Evolutionary conservation across 2,113 vertebrate species (phyloP), one percentile per base, ranked within the genome.

Genomic region (Crotalus viridis): DNA sequence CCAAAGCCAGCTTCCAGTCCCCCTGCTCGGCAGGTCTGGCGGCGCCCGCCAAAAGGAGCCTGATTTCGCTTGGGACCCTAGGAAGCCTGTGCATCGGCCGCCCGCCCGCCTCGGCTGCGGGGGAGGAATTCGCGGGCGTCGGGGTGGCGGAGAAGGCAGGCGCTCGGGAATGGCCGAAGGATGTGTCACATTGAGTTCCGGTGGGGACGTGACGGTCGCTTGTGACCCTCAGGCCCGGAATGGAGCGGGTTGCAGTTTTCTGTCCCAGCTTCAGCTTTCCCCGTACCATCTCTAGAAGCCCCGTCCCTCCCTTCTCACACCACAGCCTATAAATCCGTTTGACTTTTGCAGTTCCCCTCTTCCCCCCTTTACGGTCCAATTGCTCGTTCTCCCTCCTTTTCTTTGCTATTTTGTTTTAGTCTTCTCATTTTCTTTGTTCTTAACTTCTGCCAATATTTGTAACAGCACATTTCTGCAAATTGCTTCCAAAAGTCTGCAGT

Each of bases 401-500:
- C 55, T 93, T 46, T 10, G 61, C 91, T 88, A 89, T 92, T 92
- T 92, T 81, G 87, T 92, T 92, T 92, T 52, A 92, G 87, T 43
- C 91, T 90, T 93, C 90, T 93, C 92, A 7, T 87, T 91, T 90
- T 93, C 92, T 93, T 93, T 93, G 93, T 93, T 93, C 93, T 93
- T 85, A 85, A 93, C 90, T 91, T 91, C 85, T 91, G 93, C 90
- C 93, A 91, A 91, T 89, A 85, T 93, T 91, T 91, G 88, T 89
- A 91, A 89, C 87, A 85, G 93, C 93, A 89, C 90, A 91, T 89
- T 93, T 91, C 90, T 91, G 93, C 69, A 93, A 92, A 92, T 91
- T 89, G 93, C 93, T 93, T 92, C 93, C 90, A 91, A 91, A 93
- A 93, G 93, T 64, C 90, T 89, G 90, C 90, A 85, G 87, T 89